phyloP scores from a whole-genome alignment of 64 coral and sea anemone species.

The Stichodactyla helianthus region DNA sequence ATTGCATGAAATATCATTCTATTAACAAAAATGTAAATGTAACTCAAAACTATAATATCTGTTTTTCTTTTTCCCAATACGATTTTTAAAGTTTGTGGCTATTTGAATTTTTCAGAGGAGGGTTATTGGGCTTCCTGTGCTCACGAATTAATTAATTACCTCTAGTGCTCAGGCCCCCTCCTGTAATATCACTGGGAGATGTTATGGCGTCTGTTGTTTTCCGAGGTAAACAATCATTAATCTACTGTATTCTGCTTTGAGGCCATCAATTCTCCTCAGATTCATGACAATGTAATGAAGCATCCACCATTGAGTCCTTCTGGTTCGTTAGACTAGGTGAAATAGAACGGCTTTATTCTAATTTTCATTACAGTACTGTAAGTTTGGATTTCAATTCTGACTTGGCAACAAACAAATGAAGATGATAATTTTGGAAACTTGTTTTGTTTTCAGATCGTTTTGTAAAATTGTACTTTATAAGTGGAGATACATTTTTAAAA shows the following conservation, averaged over 20 bases:
- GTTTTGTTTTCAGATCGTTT: too few relatives aligned
- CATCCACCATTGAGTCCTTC: background rate
- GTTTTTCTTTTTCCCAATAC: background rate
- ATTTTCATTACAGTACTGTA: too few relatives aligned
- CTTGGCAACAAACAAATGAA: too few relatives aligned
- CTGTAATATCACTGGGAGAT: background rate
- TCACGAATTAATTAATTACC: slow-evolving; percentile 11
- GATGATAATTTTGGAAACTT: too few relatives aligned
- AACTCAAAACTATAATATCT: background rate
- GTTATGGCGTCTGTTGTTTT: background rate
- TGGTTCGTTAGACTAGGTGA: background rate
- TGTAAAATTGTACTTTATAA: too few relatives aligned
- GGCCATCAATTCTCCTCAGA: background rate
- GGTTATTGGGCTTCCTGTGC: background rate
- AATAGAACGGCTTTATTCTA: background rate
- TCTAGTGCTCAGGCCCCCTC: slow-evolving; percentile 12
- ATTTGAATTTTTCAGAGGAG: background rate
- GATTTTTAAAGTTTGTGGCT: background rate
- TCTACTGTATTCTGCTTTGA: background rate
- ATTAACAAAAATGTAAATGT: too few relatives aligned
- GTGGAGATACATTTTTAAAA: too few relatives aligned
- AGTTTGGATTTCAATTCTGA: too few relatives aligned
- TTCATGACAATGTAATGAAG: background rate
- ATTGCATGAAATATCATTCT: too few relatives aligned
- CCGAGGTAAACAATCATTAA: slow-evolving; percentile 6